Conservation (phyloP, 2,797 vertebrate genomes). For the Petrocephalus schoutedeni region DNA sequence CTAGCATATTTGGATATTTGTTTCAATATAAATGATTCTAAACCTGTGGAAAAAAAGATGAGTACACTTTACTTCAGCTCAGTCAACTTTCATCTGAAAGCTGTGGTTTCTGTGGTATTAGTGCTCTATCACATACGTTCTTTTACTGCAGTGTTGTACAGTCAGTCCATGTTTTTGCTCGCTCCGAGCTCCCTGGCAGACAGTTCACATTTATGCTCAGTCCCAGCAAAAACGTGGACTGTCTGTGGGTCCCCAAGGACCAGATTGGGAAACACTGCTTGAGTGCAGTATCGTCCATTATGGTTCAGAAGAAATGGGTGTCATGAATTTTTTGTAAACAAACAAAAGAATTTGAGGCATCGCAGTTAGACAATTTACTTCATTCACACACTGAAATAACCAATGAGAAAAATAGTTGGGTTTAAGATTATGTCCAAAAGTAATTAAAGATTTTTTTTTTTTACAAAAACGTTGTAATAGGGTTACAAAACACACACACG, state of each 20-base stretch:
- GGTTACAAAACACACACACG: neutral
- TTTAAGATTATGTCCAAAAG: neutral
- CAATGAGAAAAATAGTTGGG: conserved; percentile 14
- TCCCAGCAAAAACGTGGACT: too few species aligned
- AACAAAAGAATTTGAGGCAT: neutral
- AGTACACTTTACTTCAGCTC: neutral
- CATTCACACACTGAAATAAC: conserved; percentile 15
- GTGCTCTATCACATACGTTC: neutral
- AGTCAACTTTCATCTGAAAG: neutral
- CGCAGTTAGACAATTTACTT: neutral
- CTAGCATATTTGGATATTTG: conserved; percentile 37
- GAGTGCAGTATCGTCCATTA: neutral
- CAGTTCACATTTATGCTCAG: too few species aligned
- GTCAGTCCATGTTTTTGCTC: too few species aligned
- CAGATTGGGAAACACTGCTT: too few species aligned
- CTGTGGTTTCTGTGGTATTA: neutral
- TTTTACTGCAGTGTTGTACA: neutral
- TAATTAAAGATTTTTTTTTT: neutral
- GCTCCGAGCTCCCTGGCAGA: too few species aligned
- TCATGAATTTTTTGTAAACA: neutral
- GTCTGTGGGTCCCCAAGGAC: too few species aligned
- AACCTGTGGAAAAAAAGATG: neutral
- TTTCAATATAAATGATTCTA: conserved; percentile 40
- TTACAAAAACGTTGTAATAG: neutral
- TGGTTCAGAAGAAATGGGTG: neutral